A percentile compares a stretch with the other conserved stretches of the same genome.
phyloP scores from a whole-genome alignment of 1,140 invertebrate species.

The Drosophila varians region DNA sequence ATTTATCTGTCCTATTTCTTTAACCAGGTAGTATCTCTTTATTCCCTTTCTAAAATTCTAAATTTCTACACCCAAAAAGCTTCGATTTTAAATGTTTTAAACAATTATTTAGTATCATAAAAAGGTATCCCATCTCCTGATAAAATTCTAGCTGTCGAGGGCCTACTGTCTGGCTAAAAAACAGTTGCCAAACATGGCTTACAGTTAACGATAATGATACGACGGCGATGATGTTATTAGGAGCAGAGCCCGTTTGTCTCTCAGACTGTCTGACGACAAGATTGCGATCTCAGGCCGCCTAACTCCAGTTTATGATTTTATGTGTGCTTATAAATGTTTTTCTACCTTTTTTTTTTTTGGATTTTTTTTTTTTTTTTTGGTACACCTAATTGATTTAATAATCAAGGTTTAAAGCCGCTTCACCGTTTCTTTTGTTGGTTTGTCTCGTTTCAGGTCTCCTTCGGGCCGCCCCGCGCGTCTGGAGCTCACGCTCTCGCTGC shows the following conservation, averaged over 20 bases:
- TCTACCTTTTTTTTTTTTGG: not conserved
- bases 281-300: slow-evolving; percentile 24
- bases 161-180: slow-evolving; percentile 27
- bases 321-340: slow-evolving; percentile 1
- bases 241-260: slow-evolving; percentile 38
- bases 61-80: too few relatives aligned
- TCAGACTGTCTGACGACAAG: slow-evolving; percentile 40
- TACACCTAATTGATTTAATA: slow-evolving; percentile 74
- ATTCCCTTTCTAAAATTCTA: too few relatives aligned
- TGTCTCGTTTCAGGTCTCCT: slow-evolving; percentile 67
- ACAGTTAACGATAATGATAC: slow-evolving; percentile 55
- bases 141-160: not conserved
- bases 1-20: too few relatives aligned
- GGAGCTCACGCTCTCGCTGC: slow-evolving; percentile 21
- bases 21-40: too few relatives aligned
- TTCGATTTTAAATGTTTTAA: too few relatives aligned
- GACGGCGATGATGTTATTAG: slow-evolving; percentile 46
- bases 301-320: slow-evolving; percentile 42
- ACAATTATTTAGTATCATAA: too few relatives aligned
- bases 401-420: slow-evolving; percentile 73
- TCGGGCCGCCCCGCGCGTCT: slow-evolving; percentile 13
- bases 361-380: slow-evolving; percentile 12
- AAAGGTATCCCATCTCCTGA: not conserved
- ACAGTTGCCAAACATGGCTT: slow-evolving; percentile 52
- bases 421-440: slow-evolving; percentile 35